A percentile compares a stretch with the other conserved stretches of the same genome.
phyloP scores from a whole-genome alignment of 37 sponge, comb jelly and placozoan genomes.

The Aplysina aerophoba region DNA sequence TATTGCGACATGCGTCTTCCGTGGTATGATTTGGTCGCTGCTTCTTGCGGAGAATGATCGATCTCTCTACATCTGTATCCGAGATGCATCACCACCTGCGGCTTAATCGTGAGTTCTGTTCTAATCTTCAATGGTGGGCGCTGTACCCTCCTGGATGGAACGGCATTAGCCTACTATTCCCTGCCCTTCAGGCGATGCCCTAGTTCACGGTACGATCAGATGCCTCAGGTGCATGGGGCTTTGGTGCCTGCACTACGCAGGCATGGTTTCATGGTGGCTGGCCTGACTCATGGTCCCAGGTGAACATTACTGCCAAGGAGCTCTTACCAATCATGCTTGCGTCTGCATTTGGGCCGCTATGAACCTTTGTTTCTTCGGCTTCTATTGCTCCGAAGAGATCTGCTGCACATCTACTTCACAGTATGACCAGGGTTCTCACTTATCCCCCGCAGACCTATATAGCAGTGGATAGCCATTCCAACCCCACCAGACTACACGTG shows the following conservation, averaged over 20 bases:
- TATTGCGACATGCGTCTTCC: conserved; percentile 44
- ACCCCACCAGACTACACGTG: neutral
- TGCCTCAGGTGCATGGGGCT: conserved; percentile 26
- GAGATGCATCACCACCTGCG: conserved; percentile 36
- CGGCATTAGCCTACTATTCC: conserved; percentile 17
- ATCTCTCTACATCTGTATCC: conserved; percentile 3
- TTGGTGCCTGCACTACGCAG: conserved; percentile 7
- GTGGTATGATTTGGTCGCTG: conserved; percentile 41
- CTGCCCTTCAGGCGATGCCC: neutral
- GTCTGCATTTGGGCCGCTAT: conserved; percentile 56
- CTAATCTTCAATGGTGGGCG: conserved; percentile 39
- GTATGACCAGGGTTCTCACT: conserved; percentile 11
- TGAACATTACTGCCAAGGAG: conserved; percentile 18
- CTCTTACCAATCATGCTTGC: conserved; percentile 6
- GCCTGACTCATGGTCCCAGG: neutral
- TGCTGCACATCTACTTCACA: conserved; percentile 7
- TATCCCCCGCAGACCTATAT: conserved; percentile 29
- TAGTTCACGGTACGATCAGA: neutral
- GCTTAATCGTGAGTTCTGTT: conserved; percentile 41
- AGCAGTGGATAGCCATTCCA: neutral
- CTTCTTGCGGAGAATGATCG: conserved; percentile 44
- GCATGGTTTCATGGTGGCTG: conserved; percentile 5
- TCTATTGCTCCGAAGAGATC: conserved; percentile 31
- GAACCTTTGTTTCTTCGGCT: conserved; percentile 44
- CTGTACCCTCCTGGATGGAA: conserved; percentile 35